Evolutionary conservation across 2,113 vertebrate species (phyloP).

Genomic region (Psilopogon haemacephalus): DNA sequence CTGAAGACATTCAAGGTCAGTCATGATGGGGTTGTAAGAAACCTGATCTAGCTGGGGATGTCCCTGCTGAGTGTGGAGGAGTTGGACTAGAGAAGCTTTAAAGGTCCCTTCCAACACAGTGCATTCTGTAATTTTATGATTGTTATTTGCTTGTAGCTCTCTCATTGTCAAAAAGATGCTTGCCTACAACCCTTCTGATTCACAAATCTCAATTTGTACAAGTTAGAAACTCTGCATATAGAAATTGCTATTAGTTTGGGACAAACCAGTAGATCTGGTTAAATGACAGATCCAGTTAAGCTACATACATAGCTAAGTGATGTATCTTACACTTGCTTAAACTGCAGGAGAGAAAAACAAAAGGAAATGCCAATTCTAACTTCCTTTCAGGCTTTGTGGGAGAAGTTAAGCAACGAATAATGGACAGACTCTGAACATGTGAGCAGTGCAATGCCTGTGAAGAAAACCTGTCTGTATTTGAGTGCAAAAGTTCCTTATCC

Average conservation of each 20-base stretch:
- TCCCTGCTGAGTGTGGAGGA: too few relatives aligned
- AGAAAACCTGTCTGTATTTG: neutral
- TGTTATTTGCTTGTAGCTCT: neutral
- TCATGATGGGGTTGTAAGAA: too few relatives aligned
- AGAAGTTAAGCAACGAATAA: neutral
- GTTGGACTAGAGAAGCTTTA: too few relatives aligned
- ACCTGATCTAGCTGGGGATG: too few relatives aligned
- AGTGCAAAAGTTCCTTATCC: neutral
- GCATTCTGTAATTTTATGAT: too few relatives aligned
- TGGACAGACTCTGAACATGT: neutral
- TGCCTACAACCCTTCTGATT: neutral
- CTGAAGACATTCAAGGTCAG: too few relatives aligned
- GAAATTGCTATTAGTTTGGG: neutral
- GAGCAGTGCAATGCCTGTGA: neutral
- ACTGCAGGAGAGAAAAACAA: neutral
- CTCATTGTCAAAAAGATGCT: neutral
- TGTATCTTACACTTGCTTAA: neutral
- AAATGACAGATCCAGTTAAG: neutral
- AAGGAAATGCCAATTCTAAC: neutral
- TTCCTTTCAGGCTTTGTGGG: neutral
- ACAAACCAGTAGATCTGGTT: neutral
- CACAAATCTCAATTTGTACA: neutral
- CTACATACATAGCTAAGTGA: accelerated
- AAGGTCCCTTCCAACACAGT: too few relatives aligned
- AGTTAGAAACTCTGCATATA: neutral